Base-by-base conservation (phyloP, 2,888 invertebrate species). In the Schizotus pectinicornis region DNA sequence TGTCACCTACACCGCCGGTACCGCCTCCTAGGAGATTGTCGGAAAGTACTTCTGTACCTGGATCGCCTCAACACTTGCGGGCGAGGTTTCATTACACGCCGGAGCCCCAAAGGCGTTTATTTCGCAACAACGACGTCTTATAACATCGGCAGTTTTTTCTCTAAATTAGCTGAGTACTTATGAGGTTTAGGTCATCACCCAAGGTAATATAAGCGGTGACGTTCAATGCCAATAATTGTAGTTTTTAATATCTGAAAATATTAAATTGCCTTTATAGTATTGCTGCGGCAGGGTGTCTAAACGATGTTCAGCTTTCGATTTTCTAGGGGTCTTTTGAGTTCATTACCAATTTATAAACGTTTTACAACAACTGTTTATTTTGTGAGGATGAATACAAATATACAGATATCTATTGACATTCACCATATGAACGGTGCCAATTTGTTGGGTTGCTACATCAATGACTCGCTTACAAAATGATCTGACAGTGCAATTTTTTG, bases 41-140 rank as follows among this genome's bases (percentile, higher is more conserved):
- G 1, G 88, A 88, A 76, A 88, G 88, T 73, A 83, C 77, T 65
- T 86, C 86, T 31, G 88, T 88, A 53, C 88, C 89, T 13, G 88
- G 88, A 39, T 88, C 88, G 48, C 89, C 89, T 9, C 88, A 85
- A 66, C 86, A 88, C 71, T 81, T 87, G 54, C 82, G 87, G 61
- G 84, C 88, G 9, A 84, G 87, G 61, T 84, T 85, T 60, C 83
- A 83, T 67, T 84, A 85, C 67, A 85, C 85, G 37, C 85, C 85
- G 12, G 84, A 85, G 73, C 84, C 84, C 42, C 85, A 84, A 68
- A 73, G 85, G 60, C 81, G 84, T 67, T 77, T 83, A 61, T 83
- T 82, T 72, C 80, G 82, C 46, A 75, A 74, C 67, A 75, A 73
- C 63, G 77, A 78, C 64, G 67, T 76, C 49, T 77, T 77, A 70